Conservation (phyloP, 2,888 invertebrate species). For the Sipha maydis region DNA sequence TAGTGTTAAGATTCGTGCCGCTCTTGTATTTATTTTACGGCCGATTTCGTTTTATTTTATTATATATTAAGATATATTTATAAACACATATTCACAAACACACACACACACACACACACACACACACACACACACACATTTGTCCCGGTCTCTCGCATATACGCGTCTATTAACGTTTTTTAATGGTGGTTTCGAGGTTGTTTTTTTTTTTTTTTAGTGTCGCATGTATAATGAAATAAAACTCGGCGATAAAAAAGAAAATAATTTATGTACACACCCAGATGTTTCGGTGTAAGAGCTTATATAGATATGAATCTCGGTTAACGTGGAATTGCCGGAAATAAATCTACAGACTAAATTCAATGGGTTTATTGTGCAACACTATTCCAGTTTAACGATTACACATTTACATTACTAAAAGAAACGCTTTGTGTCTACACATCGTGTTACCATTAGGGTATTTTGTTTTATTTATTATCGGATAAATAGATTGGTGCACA, state of each 20-base stretch:
- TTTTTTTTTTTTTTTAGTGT: slow-evolving; percentile 9
- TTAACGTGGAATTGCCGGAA: slow-evolving; percentile 35
- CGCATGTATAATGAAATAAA: slow-evolving; percentile 22
- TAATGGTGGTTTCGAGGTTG: slow-evolving; percentile 19
- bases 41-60: slow-evolving; percentile 41
- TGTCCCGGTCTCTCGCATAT: too few species aligned
- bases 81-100: not conserved
- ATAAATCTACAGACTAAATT: slow-evolving; percentile 26
- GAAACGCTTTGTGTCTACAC: slow-evolving; percentile 12
- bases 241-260: slow-evolving; percentile 36
- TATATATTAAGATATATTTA: not conserved
- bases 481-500: not conserved
- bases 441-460: slow-evolving; percentile 8
- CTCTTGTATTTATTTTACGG: slow-evolving; percentile 43
- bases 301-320: slow-evolving; percentile 47
- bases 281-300: slow-evolving; percentile 51
- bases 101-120: not conserved
- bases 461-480: not conserved
- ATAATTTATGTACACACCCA: slow-evolving; percentile 42
- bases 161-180: not conserved
- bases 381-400: slow-evolving; percentile 12
- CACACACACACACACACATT: not conserved
- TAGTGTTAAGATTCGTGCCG: slow-evolving; percentile 40
- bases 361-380: slow-evolving; percentile 19
- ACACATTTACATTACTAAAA: not conserved